A percentile compares a stretch with the other conserved stretches of the same genome.
These are phyloP conservation scores for Phrynocephalus vlangalii DNA, from an alignment of 2,797 vertebrate species.

Conservation along the genomic window DNA sequence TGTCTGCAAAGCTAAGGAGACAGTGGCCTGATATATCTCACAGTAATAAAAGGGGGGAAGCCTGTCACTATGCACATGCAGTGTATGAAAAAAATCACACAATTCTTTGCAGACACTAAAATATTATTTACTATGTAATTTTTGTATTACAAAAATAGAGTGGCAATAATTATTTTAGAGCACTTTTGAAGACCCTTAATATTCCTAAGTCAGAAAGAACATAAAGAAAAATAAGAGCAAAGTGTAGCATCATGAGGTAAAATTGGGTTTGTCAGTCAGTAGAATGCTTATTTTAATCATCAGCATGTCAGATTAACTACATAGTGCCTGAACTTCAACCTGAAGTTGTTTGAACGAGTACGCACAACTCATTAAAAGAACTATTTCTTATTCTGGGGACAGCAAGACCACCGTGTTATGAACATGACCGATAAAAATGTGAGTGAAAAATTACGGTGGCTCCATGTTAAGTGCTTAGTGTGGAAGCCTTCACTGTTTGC, in stretches of 20 bases:
- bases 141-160: neutral
- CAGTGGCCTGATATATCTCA: neutral
- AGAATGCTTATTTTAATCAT: neutral
- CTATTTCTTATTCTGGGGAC: neutral
- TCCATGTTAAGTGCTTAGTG: neutral
- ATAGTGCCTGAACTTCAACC: neutral
- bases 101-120: neutral
- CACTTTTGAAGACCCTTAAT: neutral
- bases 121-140: too few species aligned
- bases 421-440: neutral
- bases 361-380: neutral
- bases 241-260: neutral
- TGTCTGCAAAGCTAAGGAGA: neutral
- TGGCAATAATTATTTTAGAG: neutral
- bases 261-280: neutral
- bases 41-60: neutral
- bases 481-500: neutral
- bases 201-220: too few species aligned
- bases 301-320: neutral
- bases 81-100: neutral
- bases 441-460: neutral
- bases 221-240: neutral
- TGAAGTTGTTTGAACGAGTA: neutral
- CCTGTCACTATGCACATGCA: neutral
- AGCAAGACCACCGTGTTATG: neutral